Evolutionary conservation across 1,140 invertebrate species (phyloP).

Genomic region (Trigoniulus corallinus): DNA sequence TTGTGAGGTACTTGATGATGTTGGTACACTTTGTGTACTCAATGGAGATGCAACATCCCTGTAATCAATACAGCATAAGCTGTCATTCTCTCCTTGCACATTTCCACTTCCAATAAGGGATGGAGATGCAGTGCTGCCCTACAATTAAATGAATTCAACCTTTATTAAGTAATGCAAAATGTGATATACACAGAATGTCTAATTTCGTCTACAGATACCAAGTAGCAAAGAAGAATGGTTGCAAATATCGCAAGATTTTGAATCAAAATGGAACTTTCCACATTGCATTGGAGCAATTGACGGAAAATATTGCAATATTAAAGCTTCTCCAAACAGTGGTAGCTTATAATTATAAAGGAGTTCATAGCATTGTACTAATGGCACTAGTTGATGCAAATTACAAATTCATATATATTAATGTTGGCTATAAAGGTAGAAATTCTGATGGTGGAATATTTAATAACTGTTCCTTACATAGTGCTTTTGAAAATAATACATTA

Average conservation of each 20-base stretch:
- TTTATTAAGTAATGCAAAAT: too few relatives aligned
- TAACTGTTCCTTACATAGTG: constrained; percentile 2
- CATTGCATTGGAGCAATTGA: constrained; percentile 27
- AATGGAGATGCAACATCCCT: not conserved
- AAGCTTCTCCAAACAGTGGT: constrained; percentile 13
- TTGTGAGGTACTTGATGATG: not conserved
- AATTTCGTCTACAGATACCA: too few relatives aligned
- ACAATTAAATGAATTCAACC: too few relatives aligned
- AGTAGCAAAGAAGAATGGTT: too few relatives aligned
- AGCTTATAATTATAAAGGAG: constrained; percentile 25
- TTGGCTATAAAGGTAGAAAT: constrained; percentile 20
- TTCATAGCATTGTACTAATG: constrained; percentile 21
- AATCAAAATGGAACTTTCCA: constrained; percentile 15
- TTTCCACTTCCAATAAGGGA: too few relatives aligned
- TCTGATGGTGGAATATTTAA: constrained; percentile 23
- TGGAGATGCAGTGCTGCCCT: too few relatives aligned
- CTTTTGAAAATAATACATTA: not conserved
- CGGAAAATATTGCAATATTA: constrained; percentile 23
- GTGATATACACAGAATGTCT: too few relatives aligned
- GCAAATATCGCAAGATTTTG: too few relatives aligned
- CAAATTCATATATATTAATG: constrained; percentile 19
- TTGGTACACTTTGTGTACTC: not conserved
- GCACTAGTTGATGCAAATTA: constrained; percentile 20
- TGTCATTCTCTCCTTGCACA: too few relatives aligned
- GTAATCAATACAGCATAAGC: too few relatives aligned